phyloP scores from a whole-genome alignment of 2,888 invertebrate species.

The Tethea ocularis region DNA sequence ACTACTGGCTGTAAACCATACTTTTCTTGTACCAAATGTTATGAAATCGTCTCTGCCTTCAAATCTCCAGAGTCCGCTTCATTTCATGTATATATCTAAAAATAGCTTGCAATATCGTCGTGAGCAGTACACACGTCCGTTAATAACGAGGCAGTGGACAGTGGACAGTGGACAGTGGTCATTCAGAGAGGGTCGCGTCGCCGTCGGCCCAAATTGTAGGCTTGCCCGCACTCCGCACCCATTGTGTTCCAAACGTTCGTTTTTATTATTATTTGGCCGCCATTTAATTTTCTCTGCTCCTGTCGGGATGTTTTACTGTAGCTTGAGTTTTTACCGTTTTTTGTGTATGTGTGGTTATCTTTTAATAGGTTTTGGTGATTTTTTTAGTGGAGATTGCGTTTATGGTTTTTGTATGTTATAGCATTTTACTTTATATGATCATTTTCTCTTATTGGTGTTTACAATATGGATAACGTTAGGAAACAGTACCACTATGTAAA shows the following conservation, averaged over 20 bases:
- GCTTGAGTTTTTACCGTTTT: conserved; percentile 31
- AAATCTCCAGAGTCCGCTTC: too few relatives aligned
- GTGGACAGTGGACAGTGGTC: conserved; percentile 52
- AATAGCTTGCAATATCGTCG: conserved; percentile 20
- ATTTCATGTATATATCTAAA: conserved; percentile 13
- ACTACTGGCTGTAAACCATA: too few relatives aligned
- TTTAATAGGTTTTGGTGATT: background rate
- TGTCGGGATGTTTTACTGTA: conserved; percentile 52
- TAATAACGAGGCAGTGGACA: conserved; percentile 42
- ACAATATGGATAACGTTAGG: too few relatives aligned
- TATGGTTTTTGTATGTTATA: too few relatives aligned
- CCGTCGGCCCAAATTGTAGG: conserved; percentile 59
- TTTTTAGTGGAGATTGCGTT: background rate
- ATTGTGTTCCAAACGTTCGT: conserved; percentile 63
- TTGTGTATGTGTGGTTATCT: background rate
- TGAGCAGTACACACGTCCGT: conserved; percentile 45
- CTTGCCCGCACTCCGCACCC: conserved; percentile 46
- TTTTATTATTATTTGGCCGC: conserved; percentile 60
- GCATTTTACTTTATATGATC: too few relatives aligned
- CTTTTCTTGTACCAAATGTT: background rate
- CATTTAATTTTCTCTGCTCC: conserved; percentile 63
- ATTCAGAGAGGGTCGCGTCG: conserved; percentile 44
- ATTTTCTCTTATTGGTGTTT: too few relatives aligned
- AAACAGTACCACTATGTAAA: too few relatives aligned
- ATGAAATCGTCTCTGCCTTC: too few relatives aligned